Evolutionary conservation across 2,797 vertebrate genomes (phyloP), one percentile per base, ranked within the genome.

Genomic region (Peromyscus nudipes): DNA sequence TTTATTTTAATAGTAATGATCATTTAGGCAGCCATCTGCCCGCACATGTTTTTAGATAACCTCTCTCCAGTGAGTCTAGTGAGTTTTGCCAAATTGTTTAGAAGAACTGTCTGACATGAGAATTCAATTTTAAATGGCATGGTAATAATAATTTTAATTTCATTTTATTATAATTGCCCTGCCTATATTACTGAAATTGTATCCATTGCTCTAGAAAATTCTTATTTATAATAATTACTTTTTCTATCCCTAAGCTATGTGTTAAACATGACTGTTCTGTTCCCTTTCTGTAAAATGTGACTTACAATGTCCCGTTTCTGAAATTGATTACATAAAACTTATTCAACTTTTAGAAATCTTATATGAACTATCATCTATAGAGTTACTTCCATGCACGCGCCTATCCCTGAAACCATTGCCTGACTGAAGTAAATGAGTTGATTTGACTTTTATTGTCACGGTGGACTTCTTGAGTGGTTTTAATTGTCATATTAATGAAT

Each of bases 1-100:
- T 95, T 84, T 92, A 94, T 94, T 95, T 95, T 95, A 79, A 87
- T 46, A 92, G 75, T 73, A 89, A 92, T 91, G 84, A 84, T 92
- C 80, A 90, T 90, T 95, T 94, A 94, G 52, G 80, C 62, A 71
- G 55, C 60, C 85, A 96, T 92, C 92, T 97, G 84, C 81, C 65
- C 34, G 80, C 16, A 79, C 8, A 31, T 93, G 49, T 84, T 97
- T 96, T 92, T 73, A 95, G 1, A 23, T 57, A 92, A 90, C 21
- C 67, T 97, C 94, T 92, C n/a, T 82, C 75, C 69, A 71, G 3
- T 71, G 80, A 96, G 89, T 94, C 43, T 16, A 64, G 21, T 75
- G 84, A 92, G 27, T 89, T 96, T 95, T 95, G 86, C 87, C 91
- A 93, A 95, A 96, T 37, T 91, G 27, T 69, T 92, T 43, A 79